Conservation (phyloP, 1,140 invertebrate species). For the Amphibalanus amphitrite region DNA sequence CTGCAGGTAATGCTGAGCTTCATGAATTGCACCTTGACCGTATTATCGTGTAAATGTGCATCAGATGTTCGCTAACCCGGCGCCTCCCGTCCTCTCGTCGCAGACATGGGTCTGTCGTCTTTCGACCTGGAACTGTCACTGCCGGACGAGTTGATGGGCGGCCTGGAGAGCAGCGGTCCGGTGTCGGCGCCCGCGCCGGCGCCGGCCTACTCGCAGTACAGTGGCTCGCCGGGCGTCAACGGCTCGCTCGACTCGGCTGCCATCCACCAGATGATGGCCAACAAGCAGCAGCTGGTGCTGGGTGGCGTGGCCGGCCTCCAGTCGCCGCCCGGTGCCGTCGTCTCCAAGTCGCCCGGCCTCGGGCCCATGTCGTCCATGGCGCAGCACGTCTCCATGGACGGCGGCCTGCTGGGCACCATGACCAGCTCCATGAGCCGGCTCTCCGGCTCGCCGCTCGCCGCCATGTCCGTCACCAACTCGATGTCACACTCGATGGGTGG, state of each 20-base stretch:
- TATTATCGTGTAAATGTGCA: no score
- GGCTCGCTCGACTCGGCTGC: neutral
- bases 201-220: neutral
- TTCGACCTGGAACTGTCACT: constrained; percentile 1
- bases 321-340: neutral
- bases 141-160: constrained; percentile 3
- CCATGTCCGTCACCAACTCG: neutral
- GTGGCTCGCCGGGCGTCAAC: neutral
- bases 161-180: neutral
- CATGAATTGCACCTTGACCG: no score
- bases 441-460: neutral
- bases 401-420: neutral
- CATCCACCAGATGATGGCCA: neutral
- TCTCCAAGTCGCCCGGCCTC: neutral
- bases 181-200: neutral
- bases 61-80: no score
- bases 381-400: neutral
- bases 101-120: neutral
- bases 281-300: neutral
- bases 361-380: neutral
- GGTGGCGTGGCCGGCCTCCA: neutral
- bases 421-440: neutral
- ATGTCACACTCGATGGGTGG: neutral
- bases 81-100: no score
- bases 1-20: no score